Evolutionary conservation across 2,113 vertebrate species (phyloP), one percentile per base, ranked within the genome.

Genomic region (Microtus pennsylvanicus): DNA sequence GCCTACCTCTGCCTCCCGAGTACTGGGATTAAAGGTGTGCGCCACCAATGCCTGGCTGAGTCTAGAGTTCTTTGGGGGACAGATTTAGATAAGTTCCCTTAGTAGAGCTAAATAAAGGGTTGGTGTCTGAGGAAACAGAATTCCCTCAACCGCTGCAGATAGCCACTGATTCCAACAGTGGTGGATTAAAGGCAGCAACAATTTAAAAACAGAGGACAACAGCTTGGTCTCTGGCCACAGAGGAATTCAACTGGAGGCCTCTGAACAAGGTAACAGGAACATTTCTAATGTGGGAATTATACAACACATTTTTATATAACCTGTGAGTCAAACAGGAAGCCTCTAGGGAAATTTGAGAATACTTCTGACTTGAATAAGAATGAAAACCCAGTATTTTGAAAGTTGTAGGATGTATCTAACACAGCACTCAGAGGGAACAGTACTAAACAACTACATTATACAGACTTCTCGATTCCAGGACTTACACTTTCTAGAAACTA

Each of bases 311-410:
- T 72, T 77, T 74, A 94, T 72, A 52, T 87, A 87, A 91, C 61
- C 26, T 35, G 47, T 74, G 70, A n/a, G 26, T 83, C 63, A 94
- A 94, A 82, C 6, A 96, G 47, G 17, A 78, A 42, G 24, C 63
- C 63, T 92, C 67, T 70, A 92, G 52, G 22, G 30, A 94, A 91
- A 72, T 77, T 72, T 77, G 80, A 91, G 91, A 96, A 91, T 50
- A 91, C 22, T 35, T 89, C 52, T 52, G 10, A 93, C 70, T 12
- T 85, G 74, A 87, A 80, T n/a, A 24, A 93, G 87, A 91, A 75
- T 74, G 4, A 80, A 95, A 90, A 69, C 52, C 75, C 38, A 87
- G 3, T 50, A 70, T 81, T 92, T 90, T 61, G 35, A 96, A 96
- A 87, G 33, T 35, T 93, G 24, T 75, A 7, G 6, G 3, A 78